phyloP scores from a whole-genome alignment of 30 jellyfish, hydroid and myxozoan genomes.

The Aurelia coerulea region DNA sequence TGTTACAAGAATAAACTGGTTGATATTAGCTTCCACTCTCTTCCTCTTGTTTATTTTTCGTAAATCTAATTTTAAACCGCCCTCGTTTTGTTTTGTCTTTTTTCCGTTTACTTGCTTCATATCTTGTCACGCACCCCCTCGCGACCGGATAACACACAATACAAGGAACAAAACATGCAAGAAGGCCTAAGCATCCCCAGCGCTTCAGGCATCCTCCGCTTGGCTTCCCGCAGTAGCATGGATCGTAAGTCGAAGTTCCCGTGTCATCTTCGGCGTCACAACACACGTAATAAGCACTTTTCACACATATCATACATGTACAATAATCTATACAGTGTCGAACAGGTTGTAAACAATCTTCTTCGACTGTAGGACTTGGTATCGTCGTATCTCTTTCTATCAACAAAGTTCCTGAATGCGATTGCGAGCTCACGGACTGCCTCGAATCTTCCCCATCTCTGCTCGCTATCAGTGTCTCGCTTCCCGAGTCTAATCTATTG shows the following conservation, averaged over 20 bases:
- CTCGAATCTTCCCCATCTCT: not conserved
- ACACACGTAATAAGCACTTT: slow-evolving; percentile 57
- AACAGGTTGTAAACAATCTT: not conserved
- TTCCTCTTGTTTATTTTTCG: slow-evolving; percentile 20
- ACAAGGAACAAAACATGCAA: slow-evolving; percentile 58
- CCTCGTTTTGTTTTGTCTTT: slow-evolving; percentile 39
- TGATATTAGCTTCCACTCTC: not conserved
- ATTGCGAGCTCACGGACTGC: slow-evolving; percentile 28
- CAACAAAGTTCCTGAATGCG: slow-evolving; percentile 31
- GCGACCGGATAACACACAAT: slow-evolving; percentile 63
- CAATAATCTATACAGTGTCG: slow-evolving; percentile 62
- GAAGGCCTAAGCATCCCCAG: slow-evolving; percentile 57
- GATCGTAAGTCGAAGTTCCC: slow-evolving; percentile 47
- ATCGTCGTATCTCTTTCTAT: slow-evolving; percentile 21
- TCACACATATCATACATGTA: slow-evolving; percentile 73
- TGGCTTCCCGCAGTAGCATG: slow-evolving; percentile 61
- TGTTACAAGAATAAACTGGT: too few relatives aligned
- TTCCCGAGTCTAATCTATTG: slow-evolving; percentile 58
- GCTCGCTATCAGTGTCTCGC: slow-evolving; percentile 18
- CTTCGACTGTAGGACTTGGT: not conserved
- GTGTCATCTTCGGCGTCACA: slow-evolving; percentile 69
- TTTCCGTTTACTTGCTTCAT: slow-evolving; percentile 40
- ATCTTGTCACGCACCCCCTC: slow-evolving; percentile 57
- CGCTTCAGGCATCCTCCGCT: slow-evolving; percentile 53
- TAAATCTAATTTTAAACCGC: slow-evolving; percentile 55